These are phyloP conservation scores for Aix galericulata DNA, from an alignment of 2,113 vertebrate species.

Conservation along the genomic window DNA sequence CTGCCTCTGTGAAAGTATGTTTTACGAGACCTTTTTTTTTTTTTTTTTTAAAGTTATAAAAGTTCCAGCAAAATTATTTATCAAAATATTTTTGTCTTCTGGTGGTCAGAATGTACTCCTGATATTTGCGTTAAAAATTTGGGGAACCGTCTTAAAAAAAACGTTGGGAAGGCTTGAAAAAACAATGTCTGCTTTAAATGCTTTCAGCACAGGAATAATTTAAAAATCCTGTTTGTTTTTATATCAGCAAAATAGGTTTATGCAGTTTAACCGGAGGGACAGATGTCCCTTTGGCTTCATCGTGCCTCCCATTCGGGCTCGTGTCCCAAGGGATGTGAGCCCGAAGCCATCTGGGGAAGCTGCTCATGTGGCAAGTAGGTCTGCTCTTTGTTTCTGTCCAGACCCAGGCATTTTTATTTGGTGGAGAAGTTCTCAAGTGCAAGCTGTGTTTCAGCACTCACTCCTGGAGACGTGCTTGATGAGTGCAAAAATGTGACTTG, in stretches of 20 bases:
- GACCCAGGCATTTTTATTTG: neutral
- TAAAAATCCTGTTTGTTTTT: neutral
- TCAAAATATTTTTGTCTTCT: neutral
- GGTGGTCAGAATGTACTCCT: neutral
- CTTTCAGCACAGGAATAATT: neutral
- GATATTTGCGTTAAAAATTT: slow-evolving; percentile 10
- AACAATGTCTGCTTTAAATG: neutral
- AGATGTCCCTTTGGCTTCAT: neutral
- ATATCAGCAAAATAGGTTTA: neutral
- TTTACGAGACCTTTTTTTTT: neutral
- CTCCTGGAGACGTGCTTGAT: neutral
- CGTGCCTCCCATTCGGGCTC: neutral
- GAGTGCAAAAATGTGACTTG: neutral
- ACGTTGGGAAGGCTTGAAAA: neutral
- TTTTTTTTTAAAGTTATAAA: neutral
- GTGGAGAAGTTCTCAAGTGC: neutral
- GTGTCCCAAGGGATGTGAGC: neutral
- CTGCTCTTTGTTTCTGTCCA: neutral
- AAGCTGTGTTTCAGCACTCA: neutral
- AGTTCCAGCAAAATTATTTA: neutral
- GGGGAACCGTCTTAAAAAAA: neutral
- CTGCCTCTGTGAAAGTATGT: neutral
- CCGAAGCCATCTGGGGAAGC: neutral
- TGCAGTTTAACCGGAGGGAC: neutral
- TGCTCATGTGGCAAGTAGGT: neutral